These are phyloP conservation scores for Crioceris asparagi DNA, from an alignment of 2,888 invertebrate species.

Conservation along the genomic window DNA sequence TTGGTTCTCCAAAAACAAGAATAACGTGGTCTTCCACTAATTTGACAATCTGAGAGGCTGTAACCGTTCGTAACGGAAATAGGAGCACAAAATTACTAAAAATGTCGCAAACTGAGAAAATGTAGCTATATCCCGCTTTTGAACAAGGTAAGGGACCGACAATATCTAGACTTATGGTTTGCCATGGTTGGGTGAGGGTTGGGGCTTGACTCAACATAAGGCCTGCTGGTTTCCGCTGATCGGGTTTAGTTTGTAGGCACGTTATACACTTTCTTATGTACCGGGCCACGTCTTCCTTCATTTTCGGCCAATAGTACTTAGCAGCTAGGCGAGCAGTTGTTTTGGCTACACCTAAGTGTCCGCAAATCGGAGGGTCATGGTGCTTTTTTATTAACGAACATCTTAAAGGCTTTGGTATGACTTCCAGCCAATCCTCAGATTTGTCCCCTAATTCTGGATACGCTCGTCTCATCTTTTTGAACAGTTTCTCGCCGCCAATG, in stretches of 20 bases:
- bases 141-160: constrained; percentile 16
- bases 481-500: constrained; percentile 10
- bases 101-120: constrained; percentile 7
- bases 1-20: constrained; percentile 11
- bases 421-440: constrained; percentile 13
- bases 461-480: constrained; percentile 12
- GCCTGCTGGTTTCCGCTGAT: constrained; percentile 15
- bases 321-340: constrained; percentile 12
- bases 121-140: constrained; percentile 7
- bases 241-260: constrained; percentile 17
- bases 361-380: constrained; percentile 16
- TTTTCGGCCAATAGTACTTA: constrained; percentile 21
- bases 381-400: constrained; percentile 3
- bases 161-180: constrained; percentile 14
- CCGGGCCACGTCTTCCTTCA: constrained; percentile 14
- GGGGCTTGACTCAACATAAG: constrained; percentile 10
- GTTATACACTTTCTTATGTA: constrained; percentile 16
- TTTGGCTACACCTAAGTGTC: constrained; percentile 19
- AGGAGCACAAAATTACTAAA: constrained; percentile 11
- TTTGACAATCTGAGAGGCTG: constrained; percentile 1
- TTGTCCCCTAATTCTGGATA: constrained; percentile 10
- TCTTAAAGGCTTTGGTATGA: constrained; percentile 13
- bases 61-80: constrained; percentile 10
- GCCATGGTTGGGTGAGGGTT: constrained; percentile 7
- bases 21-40: constrained; percentile 13